phyloP scores from a whole-genome alignment of 1,140 invertebrate species.

The Drosophila orena region DNA sequence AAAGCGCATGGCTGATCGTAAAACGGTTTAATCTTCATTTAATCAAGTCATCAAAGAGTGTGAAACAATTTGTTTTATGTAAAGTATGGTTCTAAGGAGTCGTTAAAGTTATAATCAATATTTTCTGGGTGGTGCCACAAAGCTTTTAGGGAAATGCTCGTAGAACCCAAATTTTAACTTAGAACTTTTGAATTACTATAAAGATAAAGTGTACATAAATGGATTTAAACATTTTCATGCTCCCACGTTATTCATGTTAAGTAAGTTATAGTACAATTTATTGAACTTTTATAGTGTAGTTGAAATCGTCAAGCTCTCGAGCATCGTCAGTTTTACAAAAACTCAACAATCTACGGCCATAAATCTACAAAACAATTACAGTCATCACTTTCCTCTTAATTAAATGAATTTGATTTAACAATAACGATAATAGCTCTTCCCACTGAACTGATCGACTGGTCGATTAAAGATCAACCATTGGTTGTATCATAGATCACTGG shows the following conservation, averaged over 20 bases:
- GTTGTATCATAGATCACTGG: slow-evolving; percentile 30
- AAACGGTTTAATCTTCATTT: slow-evolving; percentile 61
- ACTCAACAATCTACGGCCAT: neutral
- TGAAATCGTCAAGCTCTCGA: neutral
- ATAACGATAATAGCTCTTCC: slow-evolving; percentile 32
- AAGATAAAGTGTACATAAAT: neutral
- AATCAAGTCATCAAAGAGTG: slow-evolving; percentile 65
- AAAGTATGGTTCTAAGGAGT: neutral
- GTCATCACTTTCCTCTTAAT: slow-evolving; percentile 62
- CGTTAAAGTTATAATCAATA: slow-evolving; percentile 15
- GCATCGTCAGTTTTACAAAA: neutral
- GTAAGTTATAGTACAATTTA: too few species aligned
- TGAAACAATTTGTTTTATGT: slow-evolving; percentile 65
- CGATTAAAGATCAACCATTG: slow-evolving; percentile 20
- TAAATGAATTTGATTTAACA: slow-evolving; percentile 64
- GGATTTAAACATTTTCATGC: neutral
- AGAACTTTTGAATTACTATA: too few species aligned
- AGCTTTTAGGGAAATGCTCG: neutral
- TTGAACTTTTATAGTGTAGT: neutral
- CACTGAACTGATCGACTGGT: slow-evolving; percentile 20
- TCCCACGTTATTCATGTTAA: too few species aligned
- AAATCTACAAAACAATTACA: slow-evolving; percentile 71
- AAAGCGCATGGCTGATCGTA: slow-evolving; percentile 37
- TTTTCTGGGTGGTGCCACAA: slow-evolving; percentile 28
- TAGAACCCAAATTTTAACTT: too few species aligned